Evolutionary conservation across 2,797 vertebrate species (phyloP), one percentile per base, ranked within the genome.

Genomic region (Galagoides demidoff): DNA sequence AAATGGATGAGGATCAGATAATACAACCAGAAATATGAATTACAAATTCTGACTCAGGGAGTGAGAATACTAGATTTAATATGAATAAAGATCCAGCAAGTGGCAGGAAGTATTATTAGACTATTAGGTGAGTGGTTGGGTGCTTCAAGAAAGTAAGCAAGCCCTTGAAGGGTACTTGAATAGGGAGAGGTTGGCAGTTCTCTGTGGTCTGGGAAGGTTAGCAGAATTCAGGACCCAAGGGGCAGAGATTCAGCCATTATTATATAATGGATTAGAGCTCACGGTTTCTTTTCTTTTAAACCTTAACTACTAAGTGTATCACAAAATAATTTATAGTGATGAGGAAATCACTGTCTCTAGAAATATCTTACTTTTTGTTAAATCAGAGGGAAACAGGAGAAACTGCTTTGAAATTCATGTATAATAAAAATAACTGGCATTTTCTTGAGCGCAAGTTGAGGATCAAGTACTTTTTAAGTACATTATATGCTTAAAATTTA

Each of bases 351-450:
- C 2, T 70, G 2, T 57, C 22, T 22, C 31, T 73, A 34, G 17
- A 92, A 66, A 82, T 89, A 59, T 57, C 79, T 87, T 74, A 61
- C 27, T 27, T 92, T 94, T 82, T n/a, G 1, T 76, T 91, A 85
- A 82, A 4, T 59, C 7, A 77, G 20, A 43, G 20, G 22, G 39
- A 14, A 95, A 91, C 39, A 39, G 31, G 12, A 92, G 14, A 57
- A 13, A 76, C 23, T 52, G 20, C 27, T 66, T 66, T 71, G n/a
- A 92, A 45, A 27, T 39, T n/a, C 70, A 34, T 23, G 61, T 76
- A 37, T 85, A 55, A 83, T 78, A 73, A 83, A 63, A 70, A 39
- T 11, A 31, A 0, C 19, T 39, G 13, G 82, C 10, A 39, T 10
- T 45, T 66, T 87, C 76, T 66, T 64, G 1, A 92, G 17, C n/a